phyloP scores from a whole-genome alignment of 2,113 vertebrate species.

The Corynorhinus townsendii region DNA sequence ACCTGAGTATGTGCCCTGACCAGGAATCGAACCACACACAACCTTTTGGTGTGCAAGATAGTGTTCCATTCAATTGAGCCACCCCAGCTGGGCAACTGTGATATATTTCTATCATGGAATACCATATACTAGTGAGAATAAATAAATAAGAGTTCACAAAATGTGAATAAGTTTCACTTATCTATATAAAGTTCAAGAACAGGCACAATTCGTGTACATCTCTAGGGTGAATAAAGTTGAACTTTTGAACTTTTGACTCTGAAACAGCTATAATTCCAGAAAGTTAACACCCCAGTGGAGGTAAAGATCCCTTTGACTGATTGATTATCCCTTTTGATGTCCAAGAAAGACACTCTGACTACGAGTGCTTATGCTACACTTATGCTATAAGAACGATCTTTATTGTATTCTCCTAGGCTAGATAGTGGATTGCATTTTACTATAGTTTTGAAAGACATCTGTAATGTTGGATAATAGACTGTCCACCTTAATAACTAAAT shows the following conservation, averaged over 20 bases:
- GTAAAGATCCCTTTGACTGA: not conserved
- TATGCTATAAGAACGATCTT: conserved; percentile 5
- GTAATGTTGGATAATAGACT: conserved; percentile 49
- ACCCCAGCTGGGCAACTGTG: not conserved
- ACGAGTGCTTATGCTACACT: not conserved
- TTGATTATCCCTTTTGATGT: not conserved
- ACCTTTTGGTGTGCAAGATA: not conserved
- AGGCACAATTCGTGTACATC: not conserved
- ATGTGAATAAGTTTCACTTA: not conserved
- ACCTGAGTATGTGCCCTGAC: not conserved
- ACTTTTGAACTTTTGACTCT: not conserved
- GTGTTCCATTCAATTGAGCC: not conserved
- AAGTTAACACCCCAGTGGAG: not conserved
- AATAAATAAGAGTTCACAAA: not conserved
- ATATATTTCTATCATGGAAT: not conserved
- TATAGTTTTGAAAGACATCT: conserved; percentile 59
- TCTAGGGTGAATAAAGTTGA: not conserved
- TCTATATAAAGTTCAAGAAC: not conserved
- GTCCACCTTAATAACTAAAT: conserved; percentile 61
- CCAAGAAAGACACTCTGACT: not conserved
- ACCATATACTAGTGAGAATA: not conserved
- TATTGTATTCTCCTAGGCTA: conserved; percentile 48
- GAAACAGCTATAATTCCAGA: conserved; percentile 24
- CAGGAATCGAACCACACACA: not conserved
- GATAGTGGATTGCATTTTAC: conserved; percentile 47